Conservation (phyloP, 2,888 invertebrate species). For the Plemyria rubiginata region DNA sequence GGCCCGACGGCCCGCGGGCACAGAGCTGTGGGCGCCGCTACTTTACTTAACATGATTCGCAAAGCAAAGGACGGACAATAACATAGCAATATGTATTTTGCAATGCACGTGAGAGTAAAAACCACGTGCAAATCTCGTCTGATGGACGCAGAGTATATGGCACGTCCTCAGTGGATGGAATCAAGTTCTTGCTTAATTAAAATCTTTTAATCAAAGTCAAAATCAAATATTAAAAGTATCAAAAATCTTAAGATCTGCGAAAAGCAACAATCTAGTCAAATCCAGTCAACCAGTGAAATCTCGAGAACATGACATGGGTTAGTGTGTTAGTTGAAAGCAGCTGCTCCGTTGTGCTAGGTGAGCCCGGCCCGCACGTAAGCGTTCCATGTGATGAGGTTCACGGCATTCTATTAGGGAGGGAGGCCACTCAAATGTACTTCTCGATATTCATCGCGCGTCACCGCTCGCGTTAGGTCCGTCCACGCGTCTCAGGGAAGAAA, state of each 20-base stretch:
- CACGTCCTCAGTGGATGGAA: no score
- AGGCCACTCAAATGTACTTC: slow-evolving; percentile 49
- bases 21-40: slow-evolving; percentile 12
- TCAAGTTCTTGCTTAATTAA: no score
- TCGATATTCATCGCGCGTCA: slow-evolving; percentile 55
- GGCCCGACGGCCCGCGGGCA: background rate
- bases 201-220: no score
- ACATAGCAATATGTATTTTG: no score
- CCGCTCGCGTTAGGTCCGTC: slow-evolving; percentile 45
- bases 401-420: slow-evolving; percentile 42
- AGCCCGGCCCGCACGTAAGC: slow-evolving; percentile 22
- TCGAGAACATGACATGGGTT: no score
- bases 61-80: background rate
- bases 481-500: background rate
- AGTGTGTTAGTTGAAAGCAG: background rate
- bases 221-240: no score
- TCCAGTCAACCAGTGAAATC: no score
- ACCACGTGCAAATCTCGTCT: no score
- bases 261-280: no score
- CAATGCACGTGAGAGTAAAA: no score
- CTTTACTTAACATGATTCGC: background rate
- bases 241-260: no score
- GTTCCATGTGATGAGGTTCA: slow-evolving; percentile 26
- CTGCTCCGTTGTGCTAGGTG: slow-evolving; percentile 1
- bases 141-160: no score